These are phyloP conservation scores for Lymantria dispar DNA, from an alignment of 2,888 invertebrate species.

Conservation along the genomic window DNA sequence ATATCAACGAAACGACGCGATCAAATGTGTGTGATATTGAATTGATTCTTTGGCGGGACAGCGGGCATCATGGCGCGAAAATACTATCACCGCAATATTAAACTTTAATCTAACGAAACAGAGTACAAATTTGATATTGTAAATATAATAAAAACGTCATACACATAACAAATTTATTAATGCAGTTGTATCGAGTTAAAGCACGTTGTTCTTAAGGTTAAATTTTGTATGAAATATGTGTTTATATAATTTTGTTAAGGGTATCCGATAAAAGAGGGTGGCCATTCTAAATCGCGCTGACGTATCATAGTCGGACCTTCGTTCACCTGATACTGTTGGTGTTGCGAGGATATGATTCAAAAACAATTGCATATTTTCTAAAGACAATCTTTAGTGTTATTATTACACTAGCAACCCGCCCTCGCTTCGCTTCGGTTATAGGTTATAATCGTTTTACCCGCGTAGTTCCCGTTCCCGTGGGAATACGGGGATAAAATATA, in stretches of 20 bases:
- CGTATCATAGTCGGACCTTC: slow-evolving; percentile 70
- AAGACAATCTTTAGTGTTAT: no score
- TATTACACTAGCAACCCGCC: no score
- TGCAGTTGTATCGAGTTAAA: slow-evolving; percentile 5
- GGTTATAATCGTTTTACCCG: no score
- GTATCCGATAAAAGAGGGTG: slow-evolving; percentile 66
- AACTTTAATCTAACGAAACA: slow-evolving; percentile 15
- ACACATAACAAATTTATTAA: slow-evolving; percentile 10
- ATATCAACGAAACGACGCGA: slow-evolving; percentile 57
- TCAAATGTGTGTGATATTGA: slow-evolving; percentile 69
- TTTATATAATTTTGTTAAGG: slow-evolving; percentile 5
- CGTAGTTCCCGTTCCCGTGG: no score
- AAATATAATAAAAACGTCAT: slow-evolving; percentile 18
- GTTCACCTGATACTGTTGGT: slow-evolving; percentile 67
- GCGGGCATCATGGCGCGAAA: slow-evolving; percentile 38
- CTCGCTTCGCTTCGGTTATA: no score
- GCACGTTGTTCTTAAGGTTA: neutral
- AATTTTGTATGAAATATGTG: neutral
- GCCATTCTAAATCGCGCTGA: slow-evolving; percentile 76
- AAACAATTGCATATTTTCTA: no score
- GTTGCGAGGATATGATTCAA: slow-evolving; percentile 46
- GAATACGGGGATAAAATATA: no score
- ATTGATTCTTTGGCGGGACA: slow-evolving; percentile 59
- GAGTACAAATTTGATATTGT: slow-evolving; percentile 17
- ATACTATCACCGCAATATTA: slow-evolving; percentile 12